Base-by-base conservation (phyloP, 1,140 invertebrate genomes). In the Diachasma alloeum region DNA sequence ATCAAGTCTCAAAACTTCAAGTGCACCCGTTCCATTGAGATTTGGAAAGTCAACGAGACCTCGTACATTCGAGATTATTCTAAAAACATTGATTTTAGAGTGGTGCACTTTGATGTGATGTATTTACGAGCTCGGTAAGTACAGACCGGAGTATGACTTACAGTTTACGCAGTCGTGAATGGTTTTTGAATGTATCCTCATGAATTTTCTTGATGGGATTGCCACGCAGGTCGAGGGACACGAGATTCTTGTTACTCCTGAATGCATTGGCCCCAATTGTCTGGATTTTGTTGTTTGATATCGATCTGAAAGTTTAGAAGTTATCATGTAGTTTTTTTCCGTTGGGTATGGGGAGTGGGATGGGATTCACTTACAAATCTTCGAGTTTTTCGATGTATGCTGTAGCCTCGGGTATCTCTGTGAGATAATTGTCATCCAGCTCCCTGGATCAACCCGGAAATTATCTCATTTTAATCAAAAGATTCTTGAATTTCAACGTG, bases 41-140 rank as follows among this genome's bases (percentile, higher is more conserved):
- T 94, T 92, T 0, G 97, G 97, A 89, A 98, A 96, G 63, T 92
- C 91, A 67, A 91, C 92, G 82, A 97, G 90, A 73, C 94, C 93
- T 72, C 93, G 91, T n/a, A 94, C 92, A 87, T 97, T 96, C 11
- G 96, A 97, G 37, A 98, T 85, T 70, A 96, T 94, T 68, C 97
- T 98, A 83, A n/a, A 83, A 83, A 76, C 26, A 70, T 63, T 26
- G 76, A 71, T 63, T 53, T 53, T 53, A 17, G 48, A 19, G 48
- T 6, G 6, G 48, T 6, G 9, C 15, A 1, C 48, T 53, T 53
- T 53, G 48, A 53, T 53, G 15, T n/a, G 15, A 53, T 53, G 15
- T 53, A 53, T 53, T 66, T 66, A 46, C 22, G 48, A 19, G 48
- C 9, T 53, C 6, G 13, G 48, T 53, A 9, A n/a, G 17, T 53